Evolutionary conservation across 1,140 invertebrate genomes (phyloP).

Genomic region (honey bee (Apis mellifera)): DNA sequence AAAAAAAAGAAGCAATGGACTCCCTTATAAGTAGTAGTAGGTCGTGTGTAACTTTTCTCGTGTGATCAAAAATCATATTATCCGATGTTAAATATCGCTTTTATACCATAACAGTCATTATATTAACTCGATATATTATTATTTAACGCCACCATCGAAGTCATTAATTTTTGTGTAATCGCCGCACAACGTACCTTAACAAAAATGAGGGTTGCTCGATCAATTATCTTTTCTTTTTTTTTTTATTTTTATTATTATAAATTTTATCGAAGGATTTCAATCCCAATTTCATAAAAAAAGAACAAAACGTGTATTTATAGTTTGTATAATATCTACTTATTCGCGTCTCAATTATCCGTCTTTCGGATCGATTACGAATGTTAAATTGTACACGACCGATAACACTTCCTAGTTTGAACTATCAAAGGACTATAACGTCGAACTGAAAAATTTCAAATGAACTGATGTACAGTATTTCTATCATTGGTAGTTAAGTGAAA

Average conservation of each 20-base stretch:
- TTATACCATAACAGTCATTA: slow-evolving; percentile 54
- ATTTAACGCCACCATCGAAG: slow-evolving; percentile 45
- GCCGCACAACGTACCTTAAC: slow-evolving; percentile 37
- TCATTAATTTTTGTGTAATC: slow-evolving; percentile 40
- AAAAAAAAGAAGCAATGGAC: slow-evolving; percentile 44
- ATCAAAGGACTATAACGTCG: slow-evolving; percentile 10
- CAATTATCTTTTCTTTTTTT: slow-evolving; percentile 13
- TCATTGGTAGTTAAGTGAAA: slow-evolving; percentile 59
- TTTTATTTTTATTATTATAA: slow-evolving; percentile 25
- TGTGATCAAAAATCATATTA: slow-evolving; percentile 63
- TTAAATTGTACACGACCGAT: slow-evolving; percentile 47
- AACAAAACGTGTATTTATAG: slow-evolving; percentile 50
- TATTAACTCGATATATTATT: slow-evolving; percentile 51
- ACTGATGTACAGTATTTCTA: slow-evolving; percentile 69
- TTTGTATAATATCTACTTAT: slow-evolving; percentile 51
- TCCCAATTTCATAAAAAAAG: slow-evolving; percentile 25
- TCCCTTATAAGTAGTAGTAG: slow-evolving; percentile 50
- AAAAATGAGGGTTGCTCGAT: slow-evolving; percentile 30
- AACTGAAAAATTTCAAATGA: slow-evolving; percentile 46
- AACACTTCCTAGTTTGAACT: slow-evolving; percentile 29
- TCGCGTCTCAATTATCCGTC: slow-evolving; percentile 37
- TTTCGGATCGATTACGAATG: slow-evolving; percentile 41
- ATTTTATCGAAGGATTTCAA: slow-evolving; percentile 40
- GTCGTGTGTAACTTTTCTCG: slow-evolving; percentile 65
- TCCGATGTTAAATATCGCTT: slow-evolving; percentile 58